These are phyloP conservation scores for Porites lobata DNA, from an alignment of 92 coral and sea anemone genomes.

Conservation along the genomic window DNA sequence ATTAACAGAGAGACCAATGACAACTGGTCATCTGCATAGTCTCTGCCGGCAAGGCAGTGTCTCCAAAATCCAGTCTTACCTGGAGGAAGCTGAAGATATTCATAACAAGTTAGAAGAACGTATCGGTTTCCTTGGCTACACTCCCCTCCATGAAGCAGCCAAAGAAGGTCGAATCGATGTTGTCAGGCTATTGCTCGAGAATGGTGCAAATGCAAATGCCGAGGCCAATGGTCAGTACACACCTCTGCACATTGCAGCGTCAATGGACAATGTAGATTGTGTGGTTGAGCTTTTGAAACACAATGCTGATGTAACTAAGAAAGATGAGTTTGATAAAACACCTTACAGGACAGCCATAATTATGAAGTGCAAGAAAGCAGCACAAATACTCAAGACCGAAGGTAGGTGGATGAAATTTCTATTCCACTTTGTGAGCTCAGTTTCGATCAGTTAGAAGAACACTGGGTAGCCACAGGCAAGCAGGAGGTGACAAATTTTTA, in stretches of 20 bases:
- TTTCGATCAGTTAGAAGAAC: too few relatives aligned
- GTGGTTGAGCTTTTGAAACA: slow-evolving; percentile 83
- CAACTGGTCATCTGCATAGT: slow-evolving; percentile 73
- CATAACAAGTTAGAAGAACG: slow-evolving; percentile 77
- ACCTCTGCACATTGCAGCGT: slow-evolving; percentile 96
- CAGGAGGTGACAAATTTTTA: too few relatives aligned
- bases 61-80: slow-evolving; percentile 68
- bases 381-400: slow-evolving; percentile 87
- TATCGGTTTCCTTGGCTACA: slow-evolving; percentile 94
- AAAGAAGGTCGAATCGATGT: slow-evolving; percentile 78
- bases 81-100: slow-evolving; percentile 60
- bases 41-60: slow-evolving; percentile 87
- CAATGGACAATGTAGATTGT: slow-evolving; percentile 86
- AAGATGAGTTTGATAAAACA: slow-evolving; percentile 92
- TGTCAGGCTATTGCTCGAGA: slow-evolving; percentile 77
- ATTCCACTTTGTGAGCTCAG: too few relatives aligned
- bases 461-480: too few relatives aligned
- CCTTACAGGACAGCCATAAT: slow-evolving; percentile 93
- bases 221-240: slow-evolving; percentile 96
- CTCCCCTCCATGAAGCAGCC: slow-evolving; percentile 91
- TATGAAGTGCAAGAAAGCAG: slow-evolving; percentile 78
- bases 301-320: slow-evolving; percentile 78
- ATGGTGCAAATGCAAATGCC: slow-evolving; percentile 93
- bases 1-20: too few relatives aligned
- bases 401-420: slow-evolving; percentile 45